Evolutionary conservation across 2,113 vertebrate genomes (phyloP), one percentile per base, ranked within the genome.

Genomic region (Chascanopsetta lugubris): DNA sequence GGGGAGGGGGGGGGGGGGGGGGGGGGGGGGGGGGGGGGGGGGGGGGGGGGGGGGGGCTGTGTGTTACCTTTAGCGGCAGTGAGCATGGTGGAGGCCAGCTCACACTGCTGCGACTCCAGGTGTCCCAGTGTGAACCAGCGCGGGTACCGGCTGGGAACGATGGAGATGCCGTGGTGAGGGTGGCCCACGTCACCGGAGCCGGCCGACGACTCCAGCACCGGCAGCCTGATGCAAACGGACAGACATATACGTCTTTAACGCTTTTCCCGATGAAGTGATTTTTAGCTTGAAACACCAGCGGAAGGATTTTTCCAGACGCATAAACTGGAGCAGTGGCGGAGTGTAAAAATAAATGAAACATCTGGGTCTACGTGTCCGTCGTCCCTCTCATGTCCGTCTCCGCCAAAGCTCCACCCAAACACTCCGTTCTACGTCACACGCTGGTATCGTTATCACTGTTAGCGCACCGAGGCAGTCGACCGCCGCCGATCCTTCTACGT

Each of bases 111-210:
- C 0, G 97, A 98, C 91, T 99, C 97, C 93, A 99, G 91, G 83
- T 99, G 97, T 11, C 97, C 97, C 77, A 99, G 93, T 2, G 97
- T 99, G 89, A 99, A 99, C 97, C 97, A 99, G 66, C 97, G 96
- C 0, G 97, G 97, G 83, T 98, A 99, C 64, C 97, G 91, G 77
- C 95, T 98, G 8, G 97, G 95, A 10, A 99, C 96, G 46, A 99
- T 95, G 1, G 97, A 98, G 71, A 98, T 96, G 80, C 96, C 93
- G 26, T 99, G 97, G 82, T 98, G 96, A 57, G 96, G 93, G 81
- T 98, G 97, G 10, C 95, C 93, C 36, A 94, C 90, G 0, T 99
- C 97, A 0, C 94, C 92, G 0, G 96, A 91, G 0, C 94, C 93
- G 7, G 91, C 91, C 0, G 95, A 95, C 10, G 96, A 97, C 92